phyloP scores from a whole-genome alignment of 2,888 invertebrate genomes.

The Brachyptera risi region DNA sequence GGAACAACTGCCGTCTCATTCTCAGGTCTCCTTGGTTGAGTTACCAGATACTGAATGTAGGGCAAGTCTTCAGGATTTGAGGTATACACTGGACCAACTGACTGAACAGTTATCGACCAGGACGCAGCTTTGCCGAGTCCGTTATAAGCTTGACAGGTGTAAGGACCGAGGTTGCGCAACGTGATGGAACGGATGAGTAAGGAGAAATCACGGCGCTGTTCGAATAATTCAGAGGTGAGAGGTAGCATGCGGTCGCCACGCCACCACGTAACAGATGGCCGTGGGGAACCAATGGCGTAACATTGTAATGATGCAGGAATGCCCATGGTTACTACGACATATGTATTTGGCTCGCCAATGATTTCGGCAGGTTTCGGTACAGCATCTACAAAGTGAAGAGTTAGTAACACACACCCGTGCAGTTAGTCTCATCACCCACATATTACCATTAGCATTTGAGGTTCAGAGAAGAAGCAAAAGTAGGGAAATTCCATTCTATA shows the following conservation, averaged over 20 bases:
- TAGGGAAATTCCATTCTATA: no score
- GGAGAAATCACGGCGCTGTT: slow-evolving; percentile 68
- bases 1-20: slow-evolving; percentile 38
- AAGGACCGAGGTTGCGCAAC: slow-evolving; percentile 71
- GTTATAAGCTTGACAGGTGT: slow-evolving; percentile 88
- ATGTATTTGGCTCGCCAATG: slow-evolving; percentile 60
- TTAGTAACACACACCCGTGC: slow-evolving; percentile 8
- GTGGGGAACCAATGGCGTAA: slow-evolving; percentile 76
- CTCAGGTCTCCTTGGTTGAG: slow-evolving; percentile 47
- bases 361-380: slow-evolving; percentile 54
- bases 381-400: slow-evolving; percentile 49
- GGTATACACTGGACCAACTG: slow-evolving; percentile 64
- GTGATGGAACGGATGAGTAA: slow-evolving; percentile 69
- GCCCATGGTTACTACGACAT: slow-evolving; percentile 66
- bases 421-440: no score
- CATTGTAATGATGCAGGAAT: slow-evolving; percentile 69
- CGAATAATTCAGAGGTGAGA: slow-evolving; percentile 60
- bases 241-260: slow-evolving; percentile 72
- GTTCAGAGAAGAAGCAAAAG: no score
- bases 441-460: no score
- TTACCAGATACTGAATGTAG: slow-evolving; percentile 58
- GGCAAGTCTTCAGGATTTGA: slow-evolving; percentile 53
- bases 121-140: slow-evolving; percentile 71
- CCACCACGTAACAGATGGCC: slow-evolving; percentile 82
- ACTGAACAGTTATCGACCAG: slow-evolving; percentile 69